Percentiles rank a stretch among this genome's conserved stretches.
phyloP scores from a whole-genome alignment of 2,888 invertebrate species.

The Hydroisotoma schaefferi region DNA sequence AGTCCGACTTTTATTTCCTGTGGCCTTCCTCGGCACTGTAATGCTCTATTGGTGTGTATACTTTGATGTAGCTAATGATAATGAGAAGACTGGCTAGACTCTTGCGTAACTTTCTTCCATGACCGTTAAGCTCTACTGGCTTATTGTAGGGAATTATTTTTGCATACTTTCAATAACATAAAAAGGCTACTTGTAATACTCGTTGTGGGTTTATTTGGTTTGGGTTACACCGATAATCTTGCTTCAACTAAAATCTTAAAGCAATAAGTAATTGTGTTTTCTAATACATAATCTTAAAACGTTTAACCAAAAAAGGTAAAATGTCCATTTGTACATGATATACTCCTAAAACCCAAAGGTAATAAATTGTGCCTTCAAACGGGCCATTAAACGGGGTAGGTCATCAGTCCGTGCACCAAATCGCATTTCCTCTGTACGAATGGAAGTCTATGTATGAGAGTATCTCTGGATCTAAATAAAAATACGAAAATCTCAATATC shows the following conservation, averaged over 20 bases:
- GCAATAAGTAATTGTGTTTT: neutral
- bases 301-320: neutral
- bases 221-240: no score
- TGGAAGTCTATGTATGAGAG: constrained; percentile 20
- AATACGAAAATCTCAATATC: neutral
- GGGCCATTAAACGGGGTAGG: no score
- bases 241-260: no score
- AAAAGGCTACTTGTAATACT: no score
- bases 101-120: neutral
- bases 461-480: constrained; percentile 10
- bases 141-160: no score
- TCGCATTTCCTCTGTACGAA: constrained; percentile 1
- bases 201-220: no score
- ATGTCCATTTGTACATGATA: neutral
- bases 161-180: no score
- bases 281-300: neutral
- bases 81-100: no score
- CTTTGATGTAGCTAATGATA: no score
- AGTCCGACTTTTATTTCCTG: neutral
- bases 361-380: no score
- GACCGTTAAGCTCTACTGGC: neutral
- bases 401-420: constrained; percentile 15
- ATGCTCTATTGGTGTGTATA: neutral
- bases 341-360: neutral
- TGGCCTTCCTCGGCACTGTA: neutral